Evolutionary conservation across 2,888 invertebrate genomes (phyloP).

Genomic region (Hoplodrina blanda): DNA sequence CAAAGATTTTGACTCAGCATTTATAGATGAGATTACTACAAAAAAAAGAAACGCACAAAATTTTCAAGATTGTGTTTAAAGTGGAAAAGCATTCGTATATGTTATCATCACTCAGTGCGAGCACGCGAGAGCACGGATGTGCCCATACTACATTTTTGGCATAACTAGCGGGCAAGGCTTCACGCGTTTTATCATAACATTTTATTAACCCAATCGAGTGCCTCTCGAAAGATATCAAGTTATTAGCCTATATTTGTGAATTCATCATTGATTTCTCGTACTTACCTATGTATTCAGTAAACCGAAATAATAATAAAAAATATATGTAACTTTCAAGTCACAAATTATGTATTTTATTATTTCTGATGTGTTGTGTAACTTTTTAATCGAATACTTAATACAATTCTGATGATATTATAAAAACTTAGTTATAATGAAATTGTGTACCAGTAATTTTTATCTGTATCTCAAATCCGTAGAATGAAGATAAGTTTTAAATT

Average conservation of each 20-base stretch:
- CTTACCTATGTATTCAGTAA: slow-evolving; percentile 32
- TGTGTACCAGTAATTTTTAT: slow-evolving; percentile 35
- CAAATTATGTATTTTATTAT: slow-evolving; percentile 36
- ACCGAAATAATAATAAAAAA: slow-evolving; percentile 30
- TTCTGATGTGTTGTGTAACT: slow-evolving; percentile 30
- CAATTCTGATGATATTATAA: slow-evolving; percentile 60
- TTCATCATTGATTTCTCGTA: slow-evolving; percentile 66
- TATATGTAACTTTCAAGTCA: slow-evolving; percentile 17
- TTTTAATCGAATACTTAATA: slow-evolving; percentile 41
- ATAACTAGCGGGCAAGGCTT: slow-evolving; percentile 32
- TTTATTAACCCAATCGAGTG: slow-evolving; percentile 72
- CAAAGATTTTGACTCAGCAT: not conserved
- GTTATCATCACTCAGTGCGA: not conserved
- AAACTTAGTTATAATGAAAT: slow-evolving; percentile 50
- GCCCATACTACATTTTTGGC: slow-evolving; percentile 28
- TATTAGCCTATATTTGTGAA: slow-evolving; percentile 70
- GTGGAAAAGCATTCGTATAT: not conserved
- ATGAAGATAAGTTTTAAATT: slow-evolving; percentile 41
- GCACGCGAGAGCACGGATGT: not conserved
- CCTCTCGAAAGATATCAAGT: slow-evolving; percentile 71
- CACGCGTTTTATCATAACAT: slow-evolving; percentile 60
- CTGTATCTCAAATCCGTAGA: slow-evolving; percentile 47
- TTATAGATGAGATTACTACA: not conserved
- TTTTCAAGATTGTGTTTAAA: not conserved
- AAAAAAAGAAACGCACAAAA: not conserved